phyloP scores from a whole-genome alignment of 2,113 vertebrate genomes.

The Ahaetulla prasina region DNA sequence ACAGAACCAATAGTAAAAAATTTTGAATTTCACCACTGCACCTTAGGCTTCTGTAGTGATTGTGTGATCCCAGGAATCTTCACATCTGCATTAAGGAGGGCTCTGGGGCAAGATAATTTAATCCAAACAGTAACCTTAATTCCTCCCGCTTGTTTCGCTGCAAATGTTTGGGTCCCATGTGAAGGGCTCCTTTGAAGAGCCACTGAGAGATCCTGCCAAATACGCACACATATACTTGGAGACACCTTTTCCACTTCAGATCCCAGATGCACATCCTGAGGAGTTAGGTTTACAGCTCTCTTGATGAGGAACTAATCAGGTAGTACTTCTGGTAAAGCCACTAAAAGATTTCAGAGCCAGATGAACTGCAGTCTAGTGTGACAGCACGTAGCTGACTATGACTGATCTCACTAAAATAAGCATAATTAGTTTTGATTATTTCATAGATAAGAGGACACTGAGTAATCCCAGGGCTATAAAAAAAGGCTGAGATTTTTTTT shows the following conservation, averaged over 20 bases:
- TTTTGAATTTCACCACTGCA: too few relatives aligned
- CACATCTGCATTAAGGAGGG: neutral
- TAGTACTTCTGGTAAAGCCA: neutral
- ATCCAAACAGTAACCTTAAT: neutral
- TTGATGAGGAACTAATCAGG: neutral
- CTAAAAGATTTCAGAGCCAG: neutral
- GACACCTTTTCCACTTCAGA: neutral
- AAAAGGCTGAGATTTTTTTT: neutral
- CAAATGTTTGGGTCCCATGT: neutral
- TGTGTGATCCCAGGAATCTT: neutral
- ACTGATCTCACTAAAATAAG: neutral
- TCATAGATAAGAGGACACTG: neutral
- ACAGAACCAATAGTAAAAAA: too few relatives aligned
- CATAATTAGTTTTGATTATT: neutral
- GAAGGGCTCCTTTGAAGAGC: neutral
- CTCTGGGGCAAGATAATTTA: neutral
- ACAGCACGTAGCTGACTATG: neutral
- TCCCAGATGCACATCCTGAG: neutral
- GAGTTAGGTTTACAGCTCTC: neutral
- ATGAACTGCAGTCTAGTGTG: neutral
- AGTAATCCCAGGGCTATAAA: neutral
- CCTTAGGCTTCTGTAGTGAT: neutral
- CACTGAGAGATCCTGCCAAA: neutral
- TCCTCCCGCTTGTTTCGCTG: neutral
- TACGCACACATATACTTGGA: neutral